These are phyloP conservation scores for Osmerus mordax DNA, from an alignment of 2,113 vertebrate species.

Conservation along the genomic window DNA sequence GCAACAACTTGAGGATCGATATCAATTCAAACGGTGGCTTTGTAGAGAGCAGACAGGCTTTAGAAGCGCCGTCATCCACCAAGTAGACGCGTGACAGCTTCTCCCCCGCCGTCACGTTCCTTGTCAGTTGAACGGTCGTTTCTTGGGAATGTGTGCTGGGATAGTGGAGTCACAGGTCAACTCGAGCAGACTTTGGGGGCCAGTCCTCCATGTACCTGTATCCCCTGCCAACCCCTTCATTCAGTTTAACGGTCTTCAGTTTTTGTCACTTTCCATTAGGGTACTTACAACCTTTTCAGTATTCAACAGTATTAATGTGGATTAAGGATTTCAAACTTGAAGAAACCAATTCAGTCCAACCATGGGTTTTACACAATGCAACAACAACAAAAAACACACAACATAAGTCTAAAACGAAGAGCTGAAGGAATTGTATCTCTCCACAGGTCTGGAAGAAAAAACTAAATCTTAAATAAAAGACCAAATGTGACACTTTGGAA, in stretches of 20 bases:
- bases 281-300: constrained; percentile 83
- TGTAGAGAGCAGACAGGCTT: no score
- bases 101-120: neutral
- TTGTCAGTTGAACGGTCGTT: no score
- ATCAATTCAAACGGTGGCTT: no score
- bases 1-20: no score
- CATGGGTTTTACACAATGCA: constrained; percentile 45
- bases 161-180: constrained; percentile 73
- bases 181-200: constrained; percentile 65
- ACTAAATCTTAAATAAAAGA: constrained; percentile 94
- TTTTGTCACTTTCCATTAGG: constrained; percentile 61
- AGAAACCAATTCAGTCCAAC: constrained; percentile 49
- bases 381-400: constrained; percentile 19
- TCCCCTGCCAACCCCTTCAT: constrained; percentile 40
- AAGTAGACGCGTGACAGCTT: neutral
- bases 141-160: constrained; percentile 59
- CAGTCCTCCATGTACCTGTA: constrained; percentile 67
- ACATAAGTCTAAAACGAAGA: constrained; percentile 64
- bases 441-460: constrained; percentile 81
- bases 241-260: constrained; percentile 76
- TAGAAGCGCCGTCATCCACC: neutral
- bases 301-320: constrained; percentile 69
- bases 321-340: constrained; percentile 70
- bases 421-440: constrained; percentile 83
- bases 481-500: constrained; percentile 74